Percentiles rank a stretch among this genome's conserved stretches.
Evolutionary conservation across 1,140 invertebrate species (phyloP).

Genomic region (Cherax destructor): DNA sequence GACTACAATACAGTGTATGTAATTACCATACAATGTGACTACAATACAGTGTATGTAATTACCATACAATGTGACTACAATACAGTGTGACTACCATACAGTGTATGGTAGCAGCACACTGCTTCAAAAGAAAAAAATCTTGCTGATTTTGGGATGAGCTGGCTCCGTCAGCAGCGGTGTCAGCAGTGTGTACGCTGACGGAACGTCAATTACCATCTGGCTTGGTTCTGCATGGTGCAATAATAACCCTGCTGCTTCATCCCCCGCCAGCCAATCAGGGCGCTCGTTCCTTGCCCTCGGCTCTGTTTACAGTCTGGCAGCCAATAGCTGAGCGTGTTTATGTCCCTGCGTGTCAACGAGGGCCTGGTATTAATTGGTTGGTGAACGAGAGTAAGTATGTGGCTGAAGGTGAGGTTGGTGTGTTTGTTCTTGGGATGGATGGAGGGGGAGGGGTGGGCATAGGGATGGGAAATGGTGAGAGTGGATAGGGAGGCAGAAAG

Average conservation of each 20-base stretch:
- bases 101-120: too few relatives aligned
- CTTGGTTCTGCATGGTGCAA: background rate
- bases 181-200: background rate
- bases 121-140: too few relatives aligned
- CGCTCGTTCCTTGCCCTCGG: background rate
- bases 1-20: too few relatives aligned
- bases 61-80: too few relatives aligned
- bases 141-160: too few relatives aligned
- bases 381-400: background rate
- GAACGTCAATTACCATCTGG: background rate
- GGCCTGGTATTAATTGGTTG: background rate
- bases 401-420: background rate
- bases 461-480: too few relatives aligned
- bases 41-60: too few relatives aligned
- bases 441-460: too few relatives aligned
- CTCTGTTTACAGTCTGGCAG: constrained; percentile 14
- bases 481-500: too few relatives aligned
- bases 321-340: background rate
- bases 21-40: too few relatives aligned
- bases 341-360: background rate
- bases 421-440: background rate
- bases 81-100: too few relatives aligned
- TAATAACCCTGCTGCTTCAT: background rate
- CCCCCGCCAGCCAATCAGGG: constrained; percentile 1
- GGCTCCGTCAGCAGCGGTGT: background rate